Base-by-base conservation (phyloP, 2,888 invertebrate species). In the Nycteola revayana region DNA sequence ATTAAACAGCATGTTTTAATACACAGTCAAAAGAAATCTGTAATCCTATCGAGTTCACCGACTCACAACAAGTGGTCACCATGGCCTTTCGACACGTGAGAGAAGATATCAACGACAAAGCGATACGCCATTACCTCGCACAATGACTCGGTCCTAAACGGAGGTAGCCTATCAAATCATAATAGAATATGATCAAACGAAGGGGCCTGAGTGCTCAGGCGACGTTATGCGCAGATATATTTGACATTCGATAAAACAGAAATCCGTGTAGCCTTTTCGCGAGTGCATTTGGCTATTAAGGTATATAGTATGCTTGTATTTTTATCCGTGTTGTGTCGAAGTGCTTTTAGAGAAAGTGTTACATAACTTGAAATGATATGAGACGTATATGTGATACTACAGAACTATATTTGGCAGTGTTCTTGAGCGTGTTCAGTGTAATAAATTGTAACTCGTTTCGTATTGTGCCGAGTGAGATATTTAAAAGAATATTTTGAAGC, bases 81-180 rank as follows among this genome's bases (percentile, higher is more conserved):
- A 42, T 51, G 44, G 42, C 39, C 45, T 37, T 31, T 31, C 35
- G 37, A 54, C 45, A 53, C 44, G 58, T 57, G 50, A 57, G 50
- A 40, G 45, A 33, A 42, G 49, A 41, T 48, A 58, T 59, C 57
- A 57, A 50, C 51, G 49, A 65, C 60, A 46, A 62, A 62, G 57
- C 63, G 58, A 63, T 59, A 45, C 57, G 41, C 47, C 55, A 64
- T 57, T 61, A 57, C 55, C 66, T 55, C 61, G 62, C 75, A 74
- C 79, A 75, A 74, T 73, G 70, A 74, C 71, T 64, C 66, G 66
- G 56, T 51, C 58, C 66, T 59, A 66, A 84, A 84, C 87, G 87
- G 87, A 87, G 86, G 71, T 87, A 73, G 76, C 69, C 81, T 69
- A 87, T 87, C 87, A 87, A 81, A 80, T 75, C 71, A 77, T 85